A percentile compares a stretch with the other conserved stretches of the same genome.
These are phyloP conservation scores for Pinna nobilis DNA, from an alignment of 1,140 invertebrate genomes.

Conservation along the genomic window DNA sequence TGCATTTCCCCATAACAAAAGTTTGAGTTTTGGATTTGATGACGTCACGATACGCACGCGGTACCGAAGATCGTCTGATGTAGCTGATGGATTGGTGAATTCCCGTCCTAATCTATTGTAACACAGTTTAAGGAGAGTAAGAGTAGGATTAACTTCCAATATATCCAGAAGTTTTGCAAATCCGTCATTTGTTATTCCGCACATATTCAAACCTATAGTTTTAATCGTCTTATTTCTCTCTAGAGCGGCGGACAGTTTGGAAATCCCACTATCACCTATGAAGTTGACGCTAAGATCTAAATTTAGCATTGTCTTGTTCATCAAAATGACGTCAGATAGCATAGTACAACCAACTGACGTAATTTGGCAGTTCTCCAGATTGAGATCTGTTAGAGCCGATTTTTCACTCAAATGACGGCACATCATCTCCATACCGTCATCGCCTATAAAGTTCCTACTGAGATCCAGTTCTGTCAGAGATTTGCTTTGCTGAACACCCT, in stretches of 20 bases:
- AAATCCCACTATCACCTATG: slow-evolving; percentile 63
- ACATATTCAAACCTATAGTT: slow-evolving; percentile 71
- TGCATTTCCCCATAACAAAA: slow-evolving; percentile 72
- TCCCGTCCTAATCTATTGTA: slow-evolving; percentile 66
- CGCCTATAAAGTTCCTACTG: slow-evolving; percentile 65
- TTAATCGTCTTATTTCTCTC: slow-evolving; percentile 66
- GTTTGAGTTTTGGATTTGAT: slow-evolving; percentile 70
- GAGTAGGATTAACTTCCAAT: slow-evolving; percentile 63
- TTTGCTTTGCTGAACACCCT: slow-evolving; percentile 58
- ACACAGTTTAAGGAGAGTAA: slow-evolving; percentile 64
- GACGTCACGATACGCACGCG: slow-evolving; percentile 67
- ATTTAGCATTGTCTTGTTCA: slow-evolving; percentile 61
- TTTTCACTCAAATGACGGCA: slow-evolving; percentile 60
- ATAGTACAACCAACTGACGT: slow-evolving; percentile 57
- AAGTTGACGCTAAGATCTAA: slow-evolving; percentile 70
- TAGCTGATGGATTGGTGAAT: slow-evolving; percentile 54
- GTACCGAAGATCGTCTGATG: slow-evolving; percentile 66
- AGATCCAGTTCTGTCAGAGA: slow-evolving; percentile 62
- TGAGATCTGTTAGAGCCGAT: slow-evolving; percentile 58
- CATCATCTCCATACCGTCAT: slow-evolving; percentile 63
- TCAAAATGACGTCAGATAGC: slow-evolving; percentile 61
- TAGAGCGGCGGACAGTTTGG: slow-evolving; percentile 61
- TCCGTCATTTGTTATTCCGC: slow-evolving; percentile 70
- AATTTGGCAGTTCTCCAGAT: slow-evolving; percentile 70
- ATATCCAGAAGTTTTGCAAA: slow-evolving; percentile 67